These are phyloP conservation scores for Girardinichthys multiradiatus DNA, from an alignment of 2,113 vertebrate genomes.

Conservation along the genomic window DNA sequence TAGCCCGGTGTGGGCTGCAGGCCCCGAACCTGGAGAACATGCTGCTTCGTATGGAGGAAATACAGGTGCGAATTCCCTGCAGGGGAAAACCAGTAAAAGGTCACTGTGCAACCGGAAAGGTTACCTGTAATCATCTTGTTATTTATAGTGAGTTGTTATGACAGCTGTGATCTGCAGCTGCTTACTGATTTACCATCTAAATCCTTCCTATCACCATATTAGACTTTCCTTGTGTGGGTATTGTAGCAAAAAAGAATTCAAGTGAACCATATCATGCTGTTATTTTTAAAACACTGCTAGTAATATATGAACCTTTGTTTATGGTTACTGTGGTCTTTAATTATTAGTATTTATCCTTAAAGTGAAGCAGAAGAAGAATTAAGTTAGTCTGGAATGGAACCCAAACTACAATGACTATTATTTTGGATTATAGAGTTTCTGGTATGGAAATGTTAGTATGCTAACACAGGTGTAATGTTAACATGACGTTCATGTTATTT, in stretches of 20 bases:
- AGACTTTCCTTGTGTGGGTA: not conserved
- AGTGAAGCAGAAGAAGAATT: too few species aligned
- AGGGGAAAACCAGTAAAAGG: slow-evolving; percentile 30
- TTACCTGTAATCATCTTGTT: slow-evolving; percentile 28
- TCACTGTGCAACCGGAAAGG: slow-evolving; percentile 36
- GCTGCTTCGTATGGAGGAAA: slow-evolving; percentile 94
- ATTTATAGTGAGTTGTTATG: slow-evolving; percentile 48
- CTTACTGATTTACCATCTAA: slow-evolving; percentile 15
- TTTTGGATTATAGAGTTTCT: too few species aligned
- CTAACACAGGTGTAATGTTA: too few species aligned
- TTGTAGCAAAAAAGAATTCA: not conserved
- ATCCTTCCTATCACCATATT: not conserved
- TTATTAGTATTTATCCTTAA: not conserved
- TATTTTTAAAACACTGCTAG: not conserved
- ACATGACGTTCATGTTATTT: too few species aligned
- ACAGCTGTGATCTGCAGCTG: slow-evolving; percentile 34
- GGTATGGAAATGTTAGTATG: too few species aligned
- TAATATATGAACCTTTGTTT: not conserved
- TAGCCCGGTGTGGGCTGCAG: slow-evolving; percentile 51
- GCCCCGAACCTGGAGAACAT: slow-evolving; percentile 84
- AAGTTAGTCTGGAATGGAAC: too few species aligned
- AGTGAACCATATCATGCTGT: not conserved
- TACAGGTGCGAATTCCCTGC: slow-evolving; percentile 84
- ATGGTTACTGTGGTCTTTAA: not conserved
- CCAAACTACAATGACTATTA: too few species aligned